Percentiles rank a stretch among this genome's conserved stretches.
phyloP scores from a whole-genome alignment of 2,797 vertebrate genomes.

The Allobates femoralis region DNA sequence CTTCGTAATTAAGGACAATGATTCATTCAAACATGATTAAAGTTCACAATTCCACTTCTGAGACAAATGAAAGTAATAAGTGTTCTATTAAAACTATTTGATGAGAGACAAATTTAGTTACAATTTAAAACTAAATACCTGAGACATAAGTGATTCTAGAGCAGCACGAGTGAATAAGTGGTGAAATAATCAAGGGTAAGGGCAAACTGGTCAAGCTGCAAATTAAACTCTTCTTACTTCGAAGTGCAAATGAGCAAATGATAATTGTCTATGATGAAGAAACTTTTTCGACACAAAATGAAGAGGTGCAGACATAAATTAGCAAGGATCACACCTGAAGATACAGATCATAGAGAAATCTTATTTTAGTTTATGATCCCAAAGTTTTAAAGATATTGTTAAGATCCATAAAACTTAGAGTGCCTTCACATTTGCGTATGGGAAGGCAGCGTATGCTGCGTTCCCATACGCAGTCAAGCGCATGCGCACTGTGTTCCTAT shows the following conservation, averaged over 20 bases:
- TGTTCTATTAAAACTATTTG: conserved; percentile 40
- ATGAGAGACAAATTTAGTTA: conserved; percentile 45
- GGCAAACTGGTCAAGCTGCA: conserved; percentile 49
- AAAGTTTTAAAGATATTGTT: neutral
- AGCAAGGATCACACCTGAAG: neutral
- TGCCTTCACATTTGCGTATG: too few relatives aligned
- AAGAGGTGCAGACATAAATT: conserved; percentile 27
- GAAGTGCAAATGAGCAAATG: conserved; percentile 34
- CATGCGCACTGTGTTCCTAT: too few relatives aligned
- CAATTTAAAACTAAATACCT: conserved; percentile 27
- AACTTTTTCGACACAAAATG: conserved; percentile 44
- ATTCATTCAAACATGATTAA: conserved; percentile 34
- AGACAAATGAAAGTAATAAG: conserved; percentile 43
- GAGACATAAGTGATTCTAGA: conserved; percentile 32
- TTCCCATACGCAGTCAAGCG: too few relatives aligned
- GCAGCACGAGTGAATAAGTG: conserved; percentile 39
- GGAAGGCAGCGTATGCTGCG: too few relatives aligned
- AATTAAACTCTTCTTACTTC: conserved; percentile 36
- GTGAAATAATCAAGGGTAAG: conserved; percentile 43
- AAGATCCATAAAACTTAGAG: neutral
- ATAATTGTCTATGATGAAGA: conserved; percentile 47
- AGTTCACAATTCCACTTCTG: conserved; percentile 34
- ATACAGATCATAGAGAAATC: neutral
- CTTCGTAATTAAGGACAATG: conserved; percentile 26
- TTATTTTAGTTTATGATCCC: neutral